phyloP scores from a whole-genome alignment of 1,140 invertebrate genomes.

The Mizuhopecten yessoensis region DNA sequence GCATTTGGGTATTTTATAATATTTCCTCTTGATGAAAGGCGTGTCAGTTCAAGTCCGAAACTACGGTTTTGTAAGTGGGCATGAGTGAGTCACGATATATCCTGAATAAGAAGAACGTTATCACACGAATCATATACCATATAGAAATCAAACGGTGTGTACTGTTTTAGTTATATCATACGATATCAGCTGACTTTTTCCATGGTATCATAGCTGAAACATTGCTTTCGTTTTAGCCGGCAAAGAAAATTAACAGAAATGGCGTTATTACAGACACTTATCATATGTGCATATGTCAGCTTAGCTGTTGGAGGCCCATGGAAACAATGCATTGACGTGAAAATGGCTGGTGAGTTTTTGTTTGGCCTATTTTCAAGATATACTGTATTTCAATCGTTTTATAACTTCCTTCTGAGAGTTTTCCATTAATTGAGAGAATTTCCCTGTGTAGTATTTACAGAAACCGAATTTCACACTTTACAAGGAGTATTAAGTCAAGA shows the following conservation, averaged over 20 bases:
- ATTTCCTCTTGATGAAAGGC: too few species aligned
- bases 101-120: not conserved
- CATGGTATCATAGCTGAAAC: not conserved
- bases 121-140: not conserved
- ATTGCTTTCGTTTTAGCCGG: not conserved
- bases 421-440: too few species aligned
- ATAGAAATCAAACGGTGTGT: not conserved
- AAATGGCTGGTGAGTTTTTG: not conserved
- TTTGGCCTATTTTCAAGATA: not conserved
- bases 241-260: not conserved
- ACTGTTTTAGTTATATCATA: conserved; percentile 15
- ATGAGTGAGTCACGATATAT: not conserved
- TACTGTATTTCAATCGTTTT: too few species aligned
- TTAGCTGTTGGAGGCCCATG: not conserved
- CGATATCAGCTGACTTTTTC: not conserved
- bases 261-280: not conserved
- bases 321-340: not conserved
- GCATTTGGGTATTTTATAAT: too few species aligned
- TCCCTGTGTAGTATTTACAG: too few species aligned
- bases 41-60: not conserved
- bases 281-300: not conserved
- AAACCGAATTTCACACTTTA: too few species aligned
- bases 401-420: too few species aligned
- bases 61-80: not conserved
- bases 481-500: too few species aligned